Base-by-base conservation (phyloP, 1,140 invertebrate species). In the Tetranychus urticae region DNA sequence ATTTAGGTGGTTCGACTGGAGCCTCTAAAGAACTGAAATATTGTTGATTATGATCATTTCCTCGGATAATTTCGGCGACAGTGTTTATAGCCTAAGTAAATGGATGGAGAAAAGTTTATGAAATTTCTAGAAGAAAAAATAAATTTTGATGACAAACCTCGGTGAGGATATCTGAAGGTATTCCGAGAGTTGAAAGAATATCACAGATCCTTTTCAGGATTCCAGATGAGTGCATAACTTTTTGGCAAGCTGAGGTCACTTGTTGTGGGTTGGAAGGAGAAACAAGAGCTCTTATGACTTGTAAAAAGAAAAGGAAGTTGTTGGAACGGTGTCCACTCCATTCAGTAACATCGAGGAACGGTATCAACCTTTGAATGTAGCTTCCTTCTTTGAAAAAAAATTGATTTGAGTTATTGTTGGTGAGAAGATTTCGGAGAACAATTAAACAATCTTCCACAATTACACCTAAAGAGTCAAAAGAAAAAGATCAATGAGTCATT, bases 361-460 rank as follows among this genome's bases (percentile, higher is more conserved):
- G 70, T 10, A 85, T 75, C 65, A 97, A 74, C 64, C 81, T 81
- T 69, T 92, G 86, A 65, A 97, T 90, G 69, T 91, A 94, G 70
- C 39, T 42, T 75, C 83, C 91, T 78, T 98, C 96, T 76, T 94
- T 90, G 69, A 99, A 98, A 70, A 94, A 93, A 70, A 91, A 96
- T 70, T 97, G 92, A 77, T 98, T 99, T 62, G 90, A 96, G 5
- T 86, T 81, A 71, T 99, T 99, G 68, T 90, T 92, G 68, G 86
- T 83, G 2, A 99, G 73, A 56, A 99, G 76, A 76, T 94, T 97
- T 37, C 96, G 74, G 78, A 98, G 84, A 6, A 98, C 75, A n/a
- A 89, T 75, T 1, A 99, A 74, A 74, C 92, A 97, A 74, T 99
- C 96, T 78, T 97, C 90, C 3, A 98, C 93, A 4, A 99, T 87